Percentiles rank a stretch among this genome's conserved stretches.
These are phyloP conservation scores for Drymodes brunneopygia DNA, from an alignment of 2,113 vertebrate genomes.

Conservation along the genomic window DNA sequence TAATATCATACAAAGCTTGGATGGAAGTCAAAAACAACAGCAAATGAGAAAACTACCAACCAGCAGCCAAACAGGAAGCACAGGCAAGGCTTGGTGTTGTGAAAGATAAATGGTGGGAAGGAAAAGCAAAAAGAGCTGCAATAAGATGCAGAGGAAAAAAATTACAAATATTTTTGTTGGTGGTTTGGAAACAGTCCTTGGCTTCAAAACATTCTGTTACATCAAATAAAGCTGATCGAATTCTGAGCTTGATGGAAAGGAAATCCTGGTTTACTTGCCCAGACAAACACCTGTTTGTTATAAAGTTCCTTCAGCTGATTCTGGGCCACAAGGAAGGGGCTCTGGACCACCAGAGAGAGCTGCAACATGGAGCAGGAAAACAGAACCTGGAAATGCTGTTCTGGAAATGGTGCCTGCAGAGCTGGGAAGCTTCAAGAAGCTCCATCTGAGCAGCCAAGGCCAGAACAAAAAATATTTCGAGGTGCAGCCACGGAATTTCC, in stretches of 20 bases:
- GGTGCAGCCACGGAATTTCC: neutral
- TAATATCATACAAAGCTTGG: constrained; percentile 53
- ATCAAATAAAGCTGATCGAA: neutral
- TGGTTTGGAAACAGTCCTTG: neutral
- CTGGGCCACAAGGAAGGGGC: neutral
- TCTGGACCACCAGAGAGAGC: neutral
- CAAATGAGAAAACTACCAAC: neutral
- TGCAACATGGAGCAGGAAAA: rapidly evolving
- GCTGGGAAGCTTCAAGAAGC: neutral
- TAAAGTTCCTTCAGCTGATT: neutral
- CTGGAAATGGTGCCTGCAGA: rapidly evolving
- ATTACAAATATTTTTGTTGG: neutral
- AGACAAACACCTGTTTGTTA: neutral
- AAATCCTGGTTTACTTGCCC: neutral
- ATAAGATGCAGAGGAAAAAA: neutral
- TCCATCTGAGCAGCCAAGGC: neutral
- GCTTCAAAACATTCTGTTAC: neutral
- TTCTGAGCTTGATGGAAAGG: neutral
- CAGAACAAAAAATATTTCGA: neutral
- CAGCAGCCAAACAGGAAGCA: neutral
- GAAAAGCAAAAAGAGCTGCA: neutral
- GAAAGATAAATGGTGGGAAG: constrained; percentile 24
- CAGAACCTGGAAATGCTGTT: neutral
- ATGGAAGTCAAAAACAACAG: constrained; percentile 43
- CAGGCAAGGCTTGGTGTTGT: neutral